Conservation (phyloP, 2,888 invertebrate species). For the Megastigmus dorsalis region DNA sequence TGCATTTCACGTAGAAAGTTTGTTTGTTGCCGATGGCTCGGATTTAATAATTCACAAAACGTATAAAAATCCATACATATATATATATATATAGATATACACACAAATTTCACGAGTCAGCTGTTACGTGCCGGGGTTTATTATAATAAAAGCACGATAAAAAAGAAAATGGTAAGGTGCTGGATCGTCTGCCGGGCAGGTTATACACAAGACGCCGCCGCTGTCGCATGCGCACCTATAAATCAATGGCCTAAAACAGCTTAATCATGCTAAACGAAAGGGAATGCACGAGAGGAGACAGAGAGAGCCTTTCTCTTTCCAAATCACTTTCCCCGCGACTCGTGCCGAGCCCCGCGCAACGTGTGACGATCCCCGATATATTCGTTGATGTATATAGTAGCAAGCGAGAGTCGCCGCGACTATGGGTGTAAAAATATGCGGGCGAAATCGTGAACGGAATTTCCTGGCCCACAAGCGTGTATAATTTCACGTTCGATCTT, state of each 20-base stretch:
- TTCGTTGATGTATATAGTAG: too few species aligned
- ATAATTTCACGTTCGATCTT: neutral
- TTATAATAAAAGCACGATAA: neutral
- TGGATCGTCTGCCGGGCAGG: neutral
- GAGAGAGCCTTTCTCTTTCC: constrained; percentile 67
- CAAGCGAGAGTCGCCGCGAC: too few species aligned
- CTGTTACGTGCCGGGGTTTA: neutral
- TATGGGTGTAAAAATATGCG: too few species aligned
- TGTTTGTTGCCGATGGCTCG: neutral
- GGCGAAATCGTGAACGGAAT: too few species aligned
- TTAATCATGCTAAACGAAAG: constrained; percentile 31
- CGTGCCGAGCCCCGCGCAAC: constrained; percentile 57
- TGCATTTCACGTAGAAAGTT: neutral
- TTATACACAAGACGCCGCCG: too few species aligned
- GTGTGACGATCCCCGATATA: neutral
- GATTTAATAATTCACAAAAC: neutral
- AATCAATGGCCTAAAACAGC: constrained; percentile 25
- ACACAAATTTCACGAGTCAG: neutral
- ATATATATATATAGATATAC: neutral
- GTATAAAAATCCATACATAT: neutral
- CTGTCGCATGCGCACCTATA: too few species aligned
- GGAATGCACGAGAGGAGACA: too few species aligned
- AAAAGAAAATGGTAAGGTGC: neutral
- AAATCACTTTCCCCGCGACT: constrained; percentile 67
- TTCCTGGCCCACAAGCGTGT: too few species aligned